These are phyloP conservation scores for Mus pahari DNA, from an alignment of 2,113 vertebrate genomes.

Conservation along the genomic window DNA sequence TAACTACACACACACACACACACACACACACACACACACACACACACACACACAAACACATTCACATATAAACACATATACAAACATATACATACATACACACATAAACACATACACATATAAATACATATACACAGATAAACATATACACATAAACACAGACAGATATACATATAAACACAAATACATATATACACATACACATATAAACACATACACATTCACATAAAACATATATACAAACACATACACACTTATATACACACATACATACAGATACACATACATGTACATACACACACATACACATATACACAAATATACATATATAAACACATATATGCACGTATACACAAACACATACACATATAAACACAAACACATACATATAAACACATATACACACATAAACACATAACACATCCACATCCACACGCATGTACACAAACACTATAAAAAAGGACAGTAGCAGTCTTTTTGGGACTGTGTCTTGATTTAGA, in stretches of 20 bases:
- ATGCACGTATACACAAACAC: neutral
- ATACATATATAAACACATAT: too few relatives aligned
- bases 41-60: too few relatives aligned
- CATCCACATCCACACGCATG: neutral
- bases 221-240: neutral
- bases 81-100: too few relatives aligned
- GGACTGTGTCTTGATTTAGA: conserved; percentile 16
- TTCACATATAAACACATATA: too few relatives aligned
- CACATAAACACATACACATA: too few relatives aligned
- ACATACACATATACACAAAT: neutral
- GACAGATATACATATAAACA: neutral
- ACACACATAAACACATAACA: neutral
- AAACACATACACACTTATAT: neutral
- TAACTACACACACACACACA: neutral
- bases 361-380: neutral
- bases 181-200: too few relatives aligned
- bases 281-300: neutral
- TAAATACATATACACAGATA: too few relatives aligned
- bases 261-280: neutral
- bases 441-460: neutral
- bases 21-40: neutral
- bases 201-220: too few relatives aligned
- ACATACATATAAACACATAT: neutral
- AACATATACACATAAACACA: too few relatives aligned
- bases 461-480: neutral